A percentile compares a stretch with the other conserved stretches of the same genome.
Conservation (phyloP, 30 jellyfish, hydroid and myxozoan genomes). For the Morbakka virulenta region DNA sequence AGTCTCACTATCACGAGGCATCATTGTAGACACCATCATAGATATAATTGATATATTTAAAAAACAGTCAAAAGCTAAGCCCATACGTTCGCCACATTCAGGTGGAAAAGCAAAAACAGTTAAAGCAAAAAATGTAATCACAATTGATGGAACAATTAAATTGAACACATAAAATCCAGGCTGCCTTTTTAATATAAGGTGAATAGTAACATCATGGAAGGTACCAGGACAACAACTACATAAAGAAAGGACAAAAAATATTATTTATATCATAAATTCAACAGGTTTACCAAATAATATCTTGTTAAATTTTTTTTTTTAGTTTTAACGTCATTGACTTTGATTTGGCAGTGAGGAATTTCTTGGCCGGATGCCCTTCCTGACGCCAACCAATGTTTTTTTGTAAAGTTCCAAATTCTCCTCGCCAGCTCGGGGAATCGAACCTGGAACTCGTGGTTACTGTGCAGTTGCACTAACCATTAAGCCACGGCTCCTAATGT, state of each 20-base stretch:
- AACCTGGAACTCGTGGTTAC: too few relatives aligned
- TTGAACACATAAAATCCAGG: slow-evolving; percentile 66
- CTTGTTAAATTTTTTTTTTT: too few relatives aligned
- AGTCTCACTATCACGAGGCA: slow-evolving; percentile 71
- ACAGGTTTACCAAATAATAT: too few relatives aligned
- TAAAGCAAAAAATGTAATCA: slow-evolving; percentile 58
- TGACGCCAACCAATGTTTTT: too few relatives aligned
- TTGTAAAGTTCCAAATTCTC: too few relatives aligned
- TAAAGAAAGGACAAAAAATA: not conserved
- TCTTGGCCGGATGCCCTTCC: too few relatives aligned
- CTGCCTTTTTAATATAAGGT: slow-evolving; percentile 45
- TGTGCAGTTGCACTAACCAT: too few relatives aligned
- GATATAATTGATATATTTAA: slow-evolving; percentile 54
- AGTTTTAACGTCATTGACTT: too few relatives aligned
- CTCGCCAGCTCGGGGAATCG: too few relatives aligned
- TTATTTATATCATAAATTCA: too few relatives aligned
- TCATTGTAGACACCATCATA: slow-evolving; percentile 65
- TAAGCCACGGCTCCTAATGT: too few relatives aligned
- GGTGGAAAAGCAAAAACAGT: slow-evolving; percentile 61
- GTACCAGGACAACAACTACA: slow-evolving; percentile 72
- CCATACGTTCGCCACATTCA: slow-evolving; percentile 66
- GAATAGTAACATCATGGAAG: slow-evolving; percentile 38
- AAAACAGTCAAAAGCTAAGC: slow-evolving; percentile 64
- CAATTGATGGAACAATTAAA: slow-evolving; percentile 57
- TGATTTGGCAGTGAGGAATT: too few relatives aligned